These are phyloP conservation scores for Echiichthys vipera DNA, from an alignment of 2,797 vertebrate species.

Conservation along the genomic window DNA sequence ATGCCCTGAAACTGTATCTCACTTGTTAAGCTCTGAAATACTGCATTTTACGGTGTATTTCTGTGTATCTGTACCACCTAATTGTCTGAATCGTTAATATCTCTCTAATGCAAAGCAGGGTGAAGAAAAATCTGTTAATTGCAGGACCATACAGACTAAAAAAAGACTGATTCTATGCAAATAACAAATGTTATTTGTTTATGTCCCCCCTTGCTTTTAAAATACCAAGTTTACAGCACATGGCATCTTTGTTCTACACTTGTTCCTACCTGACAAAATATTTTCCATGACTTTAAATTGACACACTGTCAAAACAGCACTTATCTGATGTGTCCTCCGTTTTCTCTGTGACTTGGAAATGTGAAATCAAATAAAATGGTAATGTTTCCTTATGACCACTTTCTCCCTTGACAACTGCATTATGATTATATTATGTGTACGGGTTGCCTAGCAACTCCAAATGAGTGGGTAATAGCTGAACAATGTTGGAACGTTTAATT, in stretches of 20 bases:
- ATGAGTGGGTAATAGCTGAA: conserved; percentile 64
- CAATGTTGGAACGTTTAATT: conserved; percentile 72
- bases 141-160: background rate
- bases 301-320: conserved; percentile 45
- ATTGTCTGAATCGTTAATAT: no score
- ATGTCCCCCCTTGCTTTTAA: background rate
- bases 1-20: no score
- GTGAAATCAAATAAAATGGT: no score
- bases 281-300: conserved; percentile 42
- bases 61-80: no score
- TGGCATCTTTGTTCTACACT: conserved; percentile 2
- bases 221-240: background rate
- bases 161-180: background rate
- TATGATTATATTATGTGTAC: conserved; percentile 71
- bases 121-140: background rate
- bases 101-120: no score
- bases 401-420: conserved; percentile 56
- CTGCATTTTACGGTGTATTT: no score
- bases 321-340: conserved; percentile 41
- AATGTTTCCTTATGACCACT: conserved; percentile 75
- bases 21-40: no score
- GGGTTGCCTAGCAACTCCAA: conserved; percentile 72
- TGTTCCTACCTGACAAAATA: conserved; percentile 38
- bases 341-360: conserved; percentile 63
- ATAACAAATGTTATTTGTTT: no score